These are phyloP conservation scores for Diarsia brunnea DNA, from an alignment of 2,888 invertebrate species.

Conservation along the genomic window DNA sequence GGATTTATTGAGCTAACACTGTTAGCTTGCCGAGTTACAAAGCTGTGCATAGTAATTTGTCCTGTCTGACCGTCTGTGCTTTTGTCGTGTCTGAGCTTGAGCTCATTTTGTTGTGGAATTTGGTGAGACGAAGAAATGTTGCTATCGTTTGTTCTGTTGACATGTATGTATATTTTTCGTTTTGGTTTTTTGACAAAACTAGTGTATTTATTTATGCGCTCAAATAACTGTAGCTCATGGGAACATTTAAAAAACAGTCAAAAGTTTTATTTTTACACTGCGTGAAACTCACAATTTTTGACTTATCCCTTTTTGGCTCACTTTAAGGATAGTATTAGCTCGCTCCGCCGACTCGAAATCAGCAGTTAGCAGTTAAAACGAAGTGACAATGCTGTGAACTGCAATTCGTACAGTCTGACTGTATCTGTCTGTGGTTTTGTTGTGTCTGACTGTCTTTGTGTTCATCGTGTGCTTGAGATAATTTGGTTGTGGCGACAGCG, in stretches of 20 bases:
- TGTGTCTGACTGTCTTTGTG: neutral
- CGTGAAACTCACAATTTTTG: neutral
- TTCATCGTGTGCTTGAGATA: neutral
- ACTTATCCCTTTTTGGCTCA: neutral
- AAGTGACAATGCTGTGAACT: constrained; percentile 13
- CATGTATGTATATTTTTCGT: no score
- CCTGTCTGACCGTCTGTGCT: neutral
- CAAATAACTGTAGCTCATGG: no score
- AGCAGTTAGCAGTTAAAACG: constrained; percentile 38
- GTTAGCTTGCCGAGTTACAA: no score
- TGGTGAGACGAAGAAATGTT: no score
- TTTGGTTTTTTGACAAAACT: neutral
- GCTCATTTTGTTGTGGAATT: no score
- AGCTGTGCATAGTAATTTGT: neutral
- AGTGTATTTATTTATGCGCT: neutral
- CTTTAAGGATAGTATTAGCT: constrained; percentile 15
- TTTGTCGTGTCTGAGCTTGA: no score
- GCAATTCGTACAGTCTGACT: constrained; percentile 17
- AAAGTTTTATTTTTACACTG: neutral
- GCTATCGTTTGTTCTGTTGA: neutral
- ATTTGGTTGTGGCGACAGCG: no score
- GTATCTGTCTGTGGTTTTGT: neutral
- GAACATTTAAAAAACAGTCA: neutral
- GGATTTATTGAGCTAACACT: no score
- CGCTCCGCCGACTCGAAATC: constrained; percentile 39